Conservation (phyloP, 2,888 invertebrate genomes). For the Phania funesta region DNA sequence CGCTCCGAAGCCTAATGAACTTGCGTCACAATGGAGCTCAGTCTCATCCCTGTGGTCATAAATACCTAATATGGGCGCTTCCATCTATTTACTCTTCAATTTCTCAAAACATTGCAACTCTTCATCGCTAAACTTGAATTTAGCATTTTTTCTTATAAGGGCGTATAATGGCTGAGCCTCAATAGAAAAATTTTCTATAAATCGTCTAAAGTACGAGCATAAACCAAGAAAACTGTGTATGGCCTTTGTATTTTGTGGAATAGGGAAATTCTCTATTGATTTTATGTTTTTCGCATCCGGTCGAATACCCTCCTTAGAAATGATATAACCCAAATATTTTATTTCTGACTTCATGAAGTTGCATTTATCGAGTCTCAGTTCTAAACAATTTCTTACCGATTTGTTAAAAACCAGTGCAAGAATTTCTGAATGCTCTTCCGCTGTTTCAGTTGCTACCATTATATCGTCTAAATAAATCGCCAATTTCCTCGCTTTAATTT, state of each 20-base stretch:
- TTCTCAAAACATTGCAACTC: conserved; percentile 43
- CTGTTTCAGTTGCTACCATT: conserved; percentile 42
- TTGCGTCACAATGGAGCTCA: conserved; percentile 75
- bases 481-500: background rate
- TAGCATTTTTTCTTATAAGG: conserved; percentile 54
- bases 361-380: conserved; percentile 57
- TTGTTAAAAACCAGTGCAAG: conserved; percentile 46
- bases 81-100: conserved; percentile 41
- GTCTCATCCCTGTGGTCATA: conserved; percentile 71
- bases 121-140: conserved; percentile 50
- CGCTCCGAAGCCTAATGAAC: conserved; percentile 71
- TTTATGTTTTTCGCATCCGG: conserved; percentile 35
- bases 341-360: conserved; percentile 41
- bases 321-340: conserved; percentile 52
- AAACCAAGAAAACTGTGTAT: conserved; percentile 45
- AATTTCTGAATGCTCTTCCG: conserved; percentile 46
- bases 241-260: conserved; percentile 5
- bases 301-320: conserved; percentile 37
- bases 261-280: conserved; percentile 37
- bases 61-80: conserved; percentile 65
- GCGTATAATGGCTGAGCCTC: conserved; percentile 50
- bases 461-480: conserved; percentile 63
- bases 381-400: conserved; percentile 30
- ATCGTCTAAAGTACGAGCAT: conserved; percentile 57
- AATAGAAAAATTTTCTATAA: conserved; percentile 58